phyloP scores from a whole-genome alignment of 2,113 vertebrate genomes.

The Laterallus jamaicensis region DNA sequence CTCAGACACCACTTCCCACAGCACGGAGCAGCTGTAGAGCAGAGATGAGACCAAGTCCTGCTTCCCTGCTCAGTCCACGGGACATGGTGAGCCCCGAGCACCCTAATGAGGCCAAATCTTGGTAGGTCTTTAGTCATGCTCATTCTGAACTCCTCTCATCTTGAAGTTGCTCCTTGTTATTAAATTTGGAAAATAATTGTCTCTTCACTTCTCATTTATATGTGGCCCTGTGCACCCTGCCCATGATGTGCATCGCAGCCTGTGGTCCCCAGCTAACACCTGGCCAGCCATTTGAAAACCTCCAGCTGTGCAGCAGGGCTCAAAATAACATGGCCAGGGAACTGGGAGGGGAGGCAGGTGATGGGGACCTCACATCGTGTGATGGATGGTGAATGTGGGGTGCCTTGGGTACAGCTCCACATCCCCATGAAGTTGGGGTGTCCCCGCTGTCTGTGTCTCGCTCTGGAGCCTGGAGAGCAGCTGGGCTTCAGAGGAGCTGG shows the following conservation, averaged over 20 bases:
- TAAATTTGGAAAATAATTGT: neutral
- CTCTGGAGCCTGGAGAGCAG: neutral
- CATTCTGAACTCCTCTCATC: neutral
- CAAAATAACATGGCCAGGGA: rapidly evolving
- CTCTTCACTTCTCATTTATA: neutral
- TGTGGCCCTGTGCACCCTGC: neutral
- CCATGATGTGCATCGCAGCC: neutral
- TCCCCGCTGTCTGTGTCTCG: neutral
- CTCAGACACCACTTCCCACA: neutral
- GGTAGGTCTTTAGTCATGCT: rapidly evolving
- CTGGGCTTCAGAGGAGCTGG: neutral
- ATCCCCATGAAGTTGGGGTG: neutral
- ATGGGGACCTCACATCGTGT: neutral
- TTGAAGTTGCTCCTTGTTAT: neutral
- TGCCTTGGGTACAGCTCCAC: neutral
- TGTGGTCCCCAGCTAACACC: neutral
- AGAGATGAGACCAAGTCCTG: neutral
- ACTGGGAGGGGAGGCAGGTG: too few relatives aligned
- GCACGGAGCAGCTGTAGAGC: neutral
- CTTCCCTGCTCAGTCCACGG: neutral
- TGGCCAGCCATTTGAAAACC: neutral
- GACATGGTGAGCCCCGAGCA: neutral
- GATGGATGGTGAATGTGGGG: neutral
- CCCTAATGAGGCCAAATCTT: neutral
- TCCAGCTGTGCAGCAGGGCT: neutral